Base-by-base conservation (phyloP, 2,888 invertebrate species). In the Synergus itoensis region DNA sequence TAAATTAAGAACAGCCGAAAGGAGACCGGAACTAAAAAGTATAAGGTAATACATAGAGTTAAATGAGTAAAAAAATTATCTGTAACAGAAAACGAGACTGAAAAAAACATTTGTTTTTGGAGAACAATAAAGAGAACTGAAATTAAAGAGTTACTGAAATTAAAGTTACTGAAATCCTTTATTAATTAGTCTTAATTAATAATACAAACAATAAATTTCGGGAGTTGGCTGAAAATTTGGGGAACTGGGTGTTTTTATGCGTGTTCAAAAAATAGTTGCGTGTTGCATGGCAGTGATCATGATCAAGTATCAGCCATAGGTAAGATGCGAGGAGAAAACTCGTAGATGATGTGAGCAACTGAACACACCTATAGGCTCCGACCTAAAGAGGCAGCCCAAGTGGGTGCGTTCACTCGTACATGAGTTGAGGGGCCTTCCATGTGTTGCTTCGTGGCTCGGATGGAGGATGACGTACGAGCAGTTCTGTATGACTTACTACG, bases 401-500 rank as follows among this genome's bases (percentile, higher is more conserved):
- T 89, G 88, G 88, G 89, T 87, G 88, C 86, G 88, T 85, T 89
- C 82, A 81, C 80, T 86, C 84, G 84, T 87, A 81, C 83, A 84
- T 83, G 86, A 84, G 81, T 81, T 85, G 80, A 77, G 80, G 75
- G 82, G 82, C 84, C 85, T 89, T 90, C 88, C 86, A 86, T 90
- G 90, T 90, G 89, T 89, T 90, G 88, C 87, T 86, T 85, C 89
- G 88, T 89, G 90, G 89, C 89, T 90, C 89, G 90, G 90, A 90
- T 90, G 89, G 89, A 89, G 89, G 88, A 90, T 91, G 91, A 91
- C 90, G 90, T 91, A 90, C 90, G 90, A 90, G 89, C 89, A 86
- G 87, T 88, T 88, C 87, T 87, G 88, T 90, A 90, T 91, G 91
- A 91, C 90, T 91, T 91, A 91, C 90, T 90, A 91, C 91, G 91